Evolutionary conservation across 2,888 invertebrate genomes (phyloP).

Genomic region (Euzetes globulus): DNA sequence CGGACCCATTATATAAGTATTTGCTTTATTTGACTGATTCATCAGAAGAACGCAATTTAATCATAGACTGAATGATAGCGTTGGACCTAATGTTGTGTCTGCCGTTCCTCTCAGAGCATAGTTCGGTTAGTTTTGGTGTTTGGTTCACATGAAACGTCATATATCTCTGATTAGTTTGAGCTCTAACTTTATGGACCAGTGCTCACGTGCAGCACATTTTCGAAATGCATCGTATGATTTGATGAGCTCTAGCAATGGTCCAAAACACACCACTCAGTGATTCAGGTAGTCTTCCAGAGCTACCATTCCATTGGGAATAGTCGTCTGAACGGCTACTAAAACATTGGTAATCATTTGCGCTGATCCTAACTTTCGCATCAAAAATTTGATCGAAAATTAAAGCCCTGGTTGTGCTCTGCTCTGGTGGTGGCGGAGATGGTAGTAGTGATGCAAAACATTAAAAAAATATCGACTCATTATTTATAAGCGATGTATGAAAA

Average conservation of each 20-base stretch:
- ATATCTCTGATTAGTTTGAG: constrained; percentile 6
- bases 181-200: constrained; percentile 25
- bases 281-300: constrained; percentile 21
- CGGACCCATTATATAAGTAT: not conserved
- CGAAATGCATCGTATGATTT: constrained; percentile 28
- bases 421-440: not conserved
- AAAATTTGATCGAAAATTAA: constrained; percentile 8
- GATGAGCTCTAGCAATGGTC: constrained; percentile 25
- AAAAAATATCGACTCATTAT: not conserved
- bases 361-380: not conserved
- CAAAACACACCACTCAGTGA: constrained; percentile 22
- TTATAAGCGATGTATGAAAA: not conserved
- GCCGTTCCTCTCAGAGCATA: not conserved
- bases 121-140: not conserved
- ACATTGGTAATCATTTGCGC: constrained; percentile 24
- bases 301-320: constrained; percentile 13
- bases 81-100: constrained; percentile 5
- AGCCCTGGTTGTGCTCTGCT: not conserved
- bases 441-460: not conserved
- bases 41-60: constrained; percentile 5
- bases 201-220: constrained; percentile 28
- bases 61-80: constrained; percentile 7
- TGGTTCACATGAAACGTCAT: constrained; percentile 17
- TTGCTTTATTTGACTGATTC: not conserved
- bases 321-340: not conserved